These are phyloP conservation scores for Nephrotoma guestfalica DNA, from an alignment of 2,888 invertebrate genomes.

Conservation along the genomic window DNA sequence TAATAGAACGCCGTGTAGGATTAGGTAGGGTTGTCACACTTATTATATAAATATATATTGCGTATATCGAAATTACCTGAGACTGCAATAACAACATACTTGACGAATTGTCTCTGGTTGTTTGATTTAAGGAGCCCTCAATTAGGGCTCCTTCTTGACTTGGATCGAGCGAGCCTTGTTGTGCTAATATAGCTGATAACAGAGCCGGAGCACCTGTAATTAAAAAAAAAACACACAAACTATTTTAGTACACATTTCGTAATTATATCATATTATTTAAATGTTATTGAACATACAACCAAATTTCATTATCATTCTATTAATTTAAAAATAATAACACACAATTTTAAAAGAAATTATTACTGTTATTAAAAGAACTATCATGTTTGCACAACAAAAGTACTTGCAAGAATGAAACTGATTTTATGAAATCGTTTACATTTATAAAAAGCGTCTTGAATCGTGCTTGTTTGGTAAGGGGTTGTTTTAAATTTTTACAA, in stretches of 20 bases:
- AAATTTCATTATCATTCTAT: not conserved
- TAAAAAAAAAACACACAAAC: not conserved
- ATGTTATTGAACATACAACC: not conserved
- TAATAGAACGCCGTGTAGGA: not conserved
- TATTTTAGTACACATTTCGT: not conserved
- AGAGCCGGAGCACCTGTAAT: slow-evolving; percentile 17
- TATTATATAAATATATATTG: not conserved
- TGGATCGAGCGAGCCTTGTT: slow-evolving; percentile 7
- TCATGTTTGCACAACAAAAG: not conserved
- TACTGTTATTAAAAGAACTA: not conserved
- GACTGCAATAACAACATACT: slow-evolving; percentile 91
- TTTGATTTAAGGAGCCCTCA: slow-evolving; percentile 9
- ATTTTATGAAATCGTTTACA: not conserved
- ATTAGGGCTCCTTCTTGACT: slow-evolving; percentile 4
- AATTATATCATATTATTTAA: not conserved
- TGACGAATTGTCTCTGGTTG: slow-evolving; percentile 30
- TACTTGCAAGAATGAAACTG: not conserved
- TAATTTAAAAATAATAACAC: not conserved
- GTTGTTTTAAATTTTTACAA: not conserved
- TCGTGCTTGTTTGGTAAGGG: not conserved
- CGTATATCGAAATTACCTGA: slow-evolving; percentile 48
- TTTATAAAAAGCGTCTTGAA: not conserved
- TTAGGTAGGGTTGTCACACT: not conserved
- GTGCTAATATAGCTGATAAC: slow-evolving; percentile 12
- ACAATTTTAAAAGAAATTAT: not conserved